phyloP scores from a whole-genome alignment of 1,140 invertebrate species.

The Chelonus insularis region DNA sequence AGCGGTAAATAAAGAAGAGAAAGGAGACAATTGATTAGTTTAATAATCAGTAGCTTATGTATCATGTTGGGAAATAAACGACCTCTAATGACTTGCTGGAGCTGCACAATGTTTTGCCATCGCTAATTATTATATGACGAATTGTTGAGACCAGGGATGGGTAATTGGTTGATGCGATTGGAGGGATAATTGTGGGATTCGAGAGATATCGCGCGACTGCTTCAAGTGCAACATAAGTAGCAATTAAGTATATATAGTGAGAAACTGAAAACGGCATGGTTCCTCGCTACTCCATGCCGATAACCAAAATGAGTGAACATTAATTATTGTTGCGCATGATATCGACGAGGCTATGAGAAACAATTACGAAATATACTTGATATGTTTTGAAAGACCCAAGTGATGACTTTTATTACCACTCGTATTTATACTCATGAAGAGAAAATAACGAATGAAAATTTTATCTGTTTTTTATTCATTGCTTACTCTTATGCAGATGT shows the following conservation, averaged over 20 bases:
- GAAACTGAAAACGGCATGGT: background rate
- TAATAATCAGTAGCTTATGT: too few relatives aligned
- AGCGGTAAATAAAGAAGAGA: too few relatives aligned
- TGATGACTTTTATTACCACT: too few relatives aligned
- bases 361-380: slow-evolving; percentile 10
- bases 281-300: background rate
- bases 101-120: too few relatives aligned
- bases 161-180: slow-evolving; percentile 16
- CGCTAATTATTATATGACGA: slow-evolving; percentile 2
- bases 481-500: background rate
- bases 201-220: background rate
- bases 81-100: too few relatives aligned
- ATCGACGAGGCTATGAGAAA: slow-evolving; percentile 9
- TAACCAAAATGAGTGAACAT: slow-evolving; percentile 18
- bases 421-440: too few relatives aligned
- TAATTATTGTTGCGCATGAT: slow-evolving; percentile 21
- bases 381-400: slow-evolving; percentile 15
- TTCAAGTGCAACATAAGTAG: background rate
- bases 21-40: too few relatives aligned
- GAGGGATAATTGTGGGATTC: slow-evolving; percentile 3
- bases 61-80: too few relatives aligned
- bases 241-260: background rate
- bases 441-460: too few relatives aligned
- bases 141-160: background rate
- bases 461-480: too few relatives aligned